These are phyloP conservation scores for Dyspetes luteomarginatus DNA, from an alignment of 2,888 invertebrate genomes.

Conservation along the genomic window DNA sequence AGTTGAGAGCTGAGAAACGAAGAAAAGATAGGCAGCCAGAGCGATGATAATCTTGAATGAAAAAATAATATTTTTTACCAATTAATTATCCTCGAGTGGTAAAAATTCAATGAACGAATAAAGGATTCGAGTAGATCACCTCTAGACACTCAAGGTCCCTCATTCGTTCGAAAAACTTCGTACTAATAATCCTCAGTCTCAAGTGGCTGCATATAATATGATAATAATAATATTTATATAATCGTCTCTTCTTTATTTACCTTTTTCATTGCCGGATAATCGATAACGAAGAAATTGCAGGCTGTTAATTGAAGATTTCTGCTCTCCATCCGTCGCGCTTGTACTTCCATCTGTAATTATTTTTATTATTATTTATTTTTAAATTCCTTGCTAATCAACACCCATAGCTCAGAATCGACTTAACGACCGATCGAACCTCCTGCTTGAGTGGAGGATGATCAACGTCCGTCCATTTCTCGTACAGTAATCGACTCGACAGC, in stretches of 20 bases:
- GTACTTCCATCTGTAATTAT: slow-evolving; percentile 55
- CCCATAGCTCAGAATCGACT: not conserved
- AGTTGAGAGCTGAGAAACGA: slow-evolving; percentile 58
- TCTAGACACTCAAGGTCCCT: not conserved
- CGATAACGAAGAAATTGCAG: slow-evolving; percentile 66
- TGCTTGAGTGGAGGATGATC: slow-evolving; percentile 67
- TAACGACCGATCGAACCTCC: slow-evolving; percentile 59
- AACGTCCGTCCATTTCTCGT: slow-evolving; percentile 62
- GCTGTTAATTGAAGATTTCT: slow-evolving; percentile 64
- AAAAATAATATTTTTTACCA: slow-evolving; percentile 11
- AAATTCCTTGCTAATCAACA: not conserved
- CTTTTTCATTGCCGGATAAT: slow-evolving; percentile 66
- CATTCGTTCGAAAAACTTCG: slow-evolving; percentile 27
- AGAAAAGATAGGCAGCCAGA: slow-evolving; percentile 61
- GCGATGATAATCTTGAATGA: slow-evolving; percentile 62
- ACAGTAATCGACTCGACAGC: slow-evolving; percentile 56
- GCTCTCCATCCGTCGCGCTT: slow-evolving; percentile 61
- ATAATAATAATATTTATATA: slow-evolving; percentile 16
- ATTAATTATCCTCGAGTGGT: not conserved
- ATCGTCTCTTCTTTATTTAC: slow-evolving; percentile 50
- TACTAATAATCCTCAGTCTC: slow-evolving; percentile 16
- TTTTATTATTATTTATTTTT: slow-evolving; percentile 3
- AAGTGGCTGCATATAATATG: not conserved
- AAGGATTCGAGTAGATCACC: slow-evolving; percentile 3
- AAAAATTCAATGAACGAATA: slow-evolving; percentile 29